Base-by-base conservation (phyloP, 2,888 invertebrate genomes). In the Panorpa germanica region DNA sequence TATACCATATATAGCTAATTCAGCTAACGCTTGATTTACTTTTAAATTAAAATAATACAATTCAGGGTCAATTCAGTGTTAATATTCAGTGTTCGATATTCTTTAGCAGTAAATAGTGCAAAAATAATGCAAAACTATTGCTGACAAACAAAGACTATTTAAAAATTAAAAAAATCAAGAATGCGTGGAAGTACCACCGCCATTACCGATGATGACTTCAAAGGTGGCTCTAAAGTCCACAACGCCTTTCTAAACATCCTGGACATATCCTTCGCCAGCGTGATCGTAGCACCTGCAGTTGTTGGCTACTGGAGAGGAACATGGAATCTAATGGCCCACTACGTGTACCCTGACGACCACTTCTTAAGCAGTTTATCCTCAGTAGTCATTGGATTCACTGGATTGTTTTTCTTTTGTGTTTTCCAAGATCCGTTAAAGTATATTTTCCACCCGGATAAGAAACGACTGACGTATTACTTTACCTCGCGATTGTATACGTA, bases 221-320 rank as follows among this genome's bases (percentile, higher is more conserved):
- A n/a, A n/a, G n/a, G n/a, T n/a, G n/a, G n/a, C n/a, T n/a, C n/a
- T n/a, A n/a, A n/a, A n/a, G n/a, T n/a, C n/a, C n/a, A n/a, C n/a
- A n/a, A n/a, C n/a, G 44, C 52, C 36, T 53, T 77, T 29, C 60
- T 82, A 30, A 68, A 71, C 36, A 49, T 70, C 39, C 57, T 82
- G 37, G 85, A 85, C 52, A 63, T 65, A 19, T 45, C 74, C 12
- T 63, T 85, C 49, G 73, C 82, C 29, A 66, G 73, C 39, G 46
- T 66, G 8, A 60, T 85, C 19, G 70, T 82, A 11, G 75, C 78
- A 3, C 83, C 85, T 8, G 68, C 74, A 32, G 81, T 85, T 28
- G 80, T 86, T 34, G 68, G 73, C 37, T 83, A 82, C 52, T 85
- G 86, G 86, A 65, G 85, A 38, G 78, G 82, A 38, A 76, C 80